Base-by-base conservation (phyloP, 2,113 vertebrate genomes). In the Colossoma macropomum region DNA sequence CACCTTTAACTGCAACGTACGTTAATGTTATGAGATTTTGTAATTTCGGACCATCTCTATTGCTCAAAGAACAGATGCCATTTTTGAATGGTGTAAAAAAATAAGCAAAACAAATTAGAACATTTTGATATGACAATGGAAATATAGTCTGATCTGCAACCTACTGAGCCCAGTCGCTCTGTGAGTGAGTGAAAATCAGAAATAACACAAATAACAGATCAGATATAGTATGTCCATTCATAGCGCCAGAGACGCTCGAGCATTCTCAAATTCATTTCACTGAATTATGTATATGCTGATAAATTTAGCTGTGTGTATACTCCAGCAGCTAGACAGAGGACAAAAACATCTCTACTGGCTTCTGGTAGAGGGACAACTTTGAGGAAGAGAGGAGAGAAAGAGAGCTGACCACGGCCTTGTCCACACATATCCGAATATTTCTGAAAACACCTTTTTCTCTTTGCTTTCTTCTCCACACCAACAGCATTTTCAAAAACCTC, bases 251-350 rank as follows among this genome's bases (percentile, higher is more conserved):
- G 80, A 84, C 38, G 21, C 74, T 80, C 65, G 23, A 94, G 95
- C 95, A 92, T 95, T 95, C 93, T 95, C 96, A 96, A 95, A 96
- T 94, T 96, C 59, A 12, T 16, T 95, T 95, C 96, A 96, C 96
- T 96, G 95, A 95, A 95, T 95, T 96, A 96, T 96, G 95, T 66
- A 77, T 83, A 45, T 56, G 21, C 48, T 5, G 74, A 70, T 77
- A 70, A 71, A 77, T 83, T 48, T 77, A 77, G 74, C 30, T 27
- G 34, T 45, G 66, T 83, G 45, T 77, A 72, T 63, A 1, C 23
- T 83, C 30, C 30, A 96, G 95, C 96, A 95, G 96, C 95, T 95
- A 95, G 95, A 94, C 94, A 94, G 94, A 94, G 95, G 92, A 95
- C 94, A 92, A 94, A 95, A 92, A 95, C 94, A 92, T 92, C 94